Percentiles rank a stretch among this genome's conserved stretches.
These are phyloP conservation scores for Bucorvus abyssinicus DNA, from an alignment of 2,797 vertebrate species.

Conservation along the genomic window DNA sequence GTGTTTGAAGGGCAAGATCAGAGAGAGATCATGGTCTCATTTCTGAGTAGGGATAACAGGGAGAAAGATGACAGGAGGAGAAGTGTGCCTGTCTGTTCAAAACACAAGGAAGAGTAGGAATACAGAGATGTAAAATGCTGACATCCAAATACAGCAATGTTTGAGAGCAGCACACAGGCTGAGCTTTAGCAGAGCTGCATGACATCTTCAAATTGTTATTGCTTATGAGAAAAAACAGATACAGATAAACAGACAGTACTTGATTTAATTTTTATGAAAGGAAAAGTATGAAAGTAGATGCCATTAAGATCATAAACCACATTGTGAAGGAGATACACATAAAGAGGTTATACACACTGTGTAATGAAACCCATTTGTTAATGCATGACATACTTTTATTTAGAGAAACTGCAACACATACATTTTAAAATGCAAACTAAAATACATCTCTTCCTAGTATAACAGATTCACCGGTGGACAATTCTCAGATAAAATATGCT, in stretches of 20 bases:
- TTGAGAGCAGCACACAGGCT: neutral
- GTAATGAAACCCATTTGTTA: conserved; percentile 50
- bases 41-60: neutral
- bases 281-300: conserved; percentile 52
- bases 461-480: neutral
- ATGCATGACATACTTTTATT: conserved; percentile 18
- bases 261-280: conserved; percentile 62
- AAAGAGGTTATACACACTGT: conserved; percentile 7
- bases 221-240: conserved; percentile 48
- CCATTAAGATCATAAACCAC: conserved; percentile 48
- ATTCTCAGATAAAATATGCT: neutral
- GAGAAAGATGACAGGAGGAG: neutral
- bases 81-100: neutral
- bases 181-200: conserved; percentile 9
- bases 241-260: conserved; percentile 35
- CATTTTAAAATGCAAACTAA: neutral
- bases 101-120: neutral
- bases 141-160: neutral
- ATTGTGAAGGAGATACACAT: conserved; percentile 23
- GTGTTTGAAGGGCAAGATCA: neutral
- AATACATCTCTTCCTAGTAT: neutral
- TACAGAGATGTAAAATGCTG: neutral
- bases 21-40: neutral
- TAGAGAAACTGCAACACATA: neutral
- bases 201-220: neutral